A percentile compares a stretch with the other conserved stretches of the same genome.
Evolutionary conservation across 2,113 vertebrate species (phyloP).

Genomic region (Hippoglossus stenolepis): DNA sequence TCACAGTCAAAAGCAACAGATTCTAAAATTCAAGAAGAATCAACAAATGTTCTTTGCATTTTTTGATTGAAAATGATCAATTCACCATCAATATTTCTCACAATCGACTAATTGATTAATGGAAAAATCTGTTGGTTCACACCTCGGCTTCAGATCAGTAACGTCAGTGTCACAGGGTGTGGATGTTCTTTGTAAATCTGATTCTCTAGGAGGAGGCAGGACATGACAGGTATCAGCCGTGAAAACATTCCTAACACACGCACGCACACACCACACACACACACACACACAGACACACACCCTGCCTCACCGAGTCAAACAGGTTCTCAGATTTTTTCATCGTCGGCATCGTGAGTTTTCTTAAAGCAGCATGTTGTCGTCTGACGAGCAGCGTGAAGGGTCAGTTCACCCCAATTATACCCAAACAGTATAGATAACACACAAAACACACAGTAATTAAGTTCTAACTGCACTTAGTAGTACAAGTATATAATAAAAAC

Average conservation of each 20-base stretch:
- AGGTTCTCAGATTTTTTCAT: background rate
- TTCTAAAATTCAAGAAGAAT: too few species aligned
- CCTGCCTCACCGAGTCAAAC: background rate
- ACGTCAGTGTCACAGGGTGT: slow-evolving; percentile 8
- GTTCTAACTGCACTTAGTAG: too few species aligned
- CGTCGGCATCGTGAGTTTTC: background rate
- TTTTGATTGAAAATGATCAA: too few species aligned
- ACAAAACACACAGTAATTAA: too few species aligned
- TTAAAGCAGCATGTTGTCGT: background rate
- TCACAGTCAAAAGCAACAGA: too few species aligned
- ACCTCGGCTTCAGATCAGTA: background rate
- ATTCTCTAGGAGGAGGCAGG: background rate
- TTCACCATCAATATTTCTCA: too few species aligned
- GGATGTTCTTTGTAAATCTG: background rate
- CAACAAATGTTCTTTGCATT: too few species aligned
- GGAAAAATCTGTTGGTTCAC: background rate
- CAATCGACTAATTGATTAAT: too few species aligned
- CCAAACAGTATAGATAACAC: too few species aligned
- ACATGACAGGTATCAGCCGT: background rate
- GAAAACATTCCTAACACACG: slow-evolving; percentile 13
- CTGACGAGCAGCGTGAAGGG: too few species aligned
- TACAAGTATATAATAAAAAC: too few species aligned
- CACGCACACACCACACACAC: background rate
- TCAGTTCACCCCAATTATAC: too few species aligned
- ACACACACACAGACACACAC: slow-evolving; percentile 12